Base-by-base conservation (phyloP, 2,888 invertebrate species). In the Coenonympha glycerion region DNA sequence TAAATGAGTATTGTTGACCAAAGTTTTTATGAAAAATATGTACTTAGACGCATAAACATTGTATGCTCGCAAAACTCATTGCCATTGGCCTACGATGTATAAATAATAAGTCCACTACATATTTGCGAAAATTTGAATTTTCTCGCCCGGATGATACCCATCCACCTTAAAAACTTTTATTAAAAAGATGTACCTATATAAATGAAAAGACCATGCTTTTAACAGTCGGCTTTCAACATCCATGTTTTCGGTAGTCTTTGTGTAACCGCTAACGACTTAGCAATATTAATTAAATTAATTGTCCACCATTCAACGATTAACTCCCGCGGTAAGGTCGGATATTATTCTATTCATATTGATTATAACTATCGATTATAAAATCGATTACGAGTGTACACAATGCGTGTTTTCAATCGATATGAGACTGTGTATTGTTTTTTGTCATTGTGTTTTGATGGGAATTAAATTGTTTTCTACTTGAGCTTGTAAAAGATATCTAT, bases 251-350 rank as follows among this genome's bases (percentile, higher is more conserved):
- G 67, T 71, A 71, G 69, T 64, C 60, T 55, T 47, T 49, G 46
- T 37, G 41, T 47, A 53, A 53, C 42, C 50, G 51, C 64, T 62
- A 73, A 69, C 64, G 59, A 64, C 63, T 57, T 47, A 30, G 57
- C 55, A 62, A 63, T 54, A 49, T 46, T 76, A 80, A 81, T 82
- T 73, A 76, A 79, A 73, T 75, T 78, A 79, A 82, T 80, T 73
- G 74, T 72, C 69, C 69, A 67, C 62, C 69, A 68, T 76, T 68
- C 57, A 74, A 67, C 71, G 74, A 79, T 81, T 76, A 79, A 69
- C 66, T 73, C 66, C 69, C 45, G 34, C 69, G 58, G 73, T 80
- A 79, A 84, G 84, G 83, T 83, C 79, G 76, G 69, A 76, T 76
- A 79, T 81, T 78, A 81, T 79, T 72, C 71, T 77, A 73, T 64